Evolutionary conservation across 2,888 invertebrate species (phyloP), one percentile per base, ranked within the genome.

Genomic region (Asteroscopus sphinx): DNA sequence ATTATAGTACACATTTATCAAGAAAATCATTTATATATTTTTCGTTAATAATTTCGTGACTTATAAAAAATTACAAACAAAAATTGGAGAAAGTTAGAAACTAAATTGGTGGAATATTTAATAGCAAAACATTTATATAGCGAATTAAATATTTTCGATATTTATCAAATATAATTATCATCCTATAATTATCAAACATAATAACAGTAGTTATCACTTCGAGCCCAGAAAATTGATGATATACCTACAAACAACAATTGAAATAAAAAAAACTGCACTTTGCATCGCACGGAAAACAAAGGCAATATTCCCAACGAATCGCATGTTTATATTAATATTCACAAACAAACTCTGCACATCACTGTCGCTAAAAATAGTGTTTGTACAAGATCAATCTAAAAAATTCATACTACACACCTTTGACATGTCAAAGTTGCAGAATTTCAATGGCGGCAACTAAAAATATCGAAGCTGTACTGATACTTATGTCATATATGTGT

Each of bases 381-480:
- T 40, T n/a, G n/a, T n/a, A 57, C 60, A 41, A 52, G 44, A 61
- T 64, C 54, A 52, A 68, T 56, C 60, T 63, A 26, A 61, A 67
- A 73, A 67, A 64, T 54, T 21, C 48, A 64, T 55, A 5, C 30
- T 15, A 36, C 25, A 52, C 33, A 37, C 61, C 76, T 73, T 73
- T 73, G 65, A 68, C 52, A 46, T n/a, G 56, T 49, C 73, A 68
- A 61, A 61, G 54, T 61, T 68, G 51, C 51, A 57, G 49, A 42
- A 49, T 57, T 73, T 61, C 56, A 68, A 76, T 57, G 61, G n/a
- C 8, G 37, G 28, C 60, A 39, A 49, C 73, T 58, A 71, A 66
- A 73, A 67, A 67, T 72, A 75, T 72, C 67, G 72, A 36, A 56
- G 70, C 51, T 30, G 45, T 41, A 67, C 25, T 51, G 36, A 54